Percentiles rank a stretch among this genome's conserved stretches.
Evolutionary conservation across 2,113 vertebrate genomes (phyloP).

Genomic region (Eurypyga helias): DNA sequence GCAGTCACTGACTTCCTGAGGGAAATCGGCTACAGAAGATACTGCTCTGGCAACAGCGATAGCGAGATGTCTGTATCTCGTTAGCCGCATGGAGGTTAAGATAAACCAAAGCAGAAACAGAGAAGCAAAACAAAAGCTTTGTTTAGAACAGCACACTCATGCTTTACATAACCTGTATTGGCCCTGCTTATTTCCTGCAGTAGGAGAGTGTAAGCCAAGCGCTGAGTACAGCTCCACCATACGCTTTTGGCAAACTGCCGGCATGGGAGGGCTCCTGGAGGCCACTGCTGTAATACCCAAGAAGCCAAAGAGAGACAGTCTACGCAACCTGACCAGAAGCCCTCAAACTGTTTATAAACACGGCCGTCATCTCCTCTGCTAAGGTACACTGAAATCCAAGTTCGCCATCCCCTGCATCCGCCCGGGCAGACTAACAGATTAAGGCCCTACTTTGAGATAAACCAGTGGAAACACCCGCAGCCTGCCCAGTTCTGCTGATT

Average conservation of each 20-base stretch:
- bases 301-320: not conserved
- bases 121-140: not conserved
- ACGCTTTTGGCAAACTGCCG: not conserved
- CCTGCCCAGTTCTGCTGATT: not conserved
- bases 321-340: not conserved
- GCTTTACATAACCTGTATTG: not conserved
- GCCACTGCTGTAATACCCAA: not conserved
- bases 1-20: not conserved
- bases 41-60: rapidly evolving
- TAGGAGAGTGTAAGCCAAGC: not conserved
- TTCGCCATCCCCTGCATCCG: not conserved
- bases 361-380: not conserved
- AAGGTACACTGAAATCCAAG: not conserved
- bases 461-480: not conserved
- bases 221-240: not conserved
- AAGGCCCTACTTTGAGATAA: not conserved
- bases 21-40: not conserved
- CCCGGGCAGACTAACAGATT: not conserved
- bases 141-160: not conserved
- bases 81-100: not conserved
- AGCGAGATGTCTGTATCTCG: not conserved
- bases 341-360: not conserved
- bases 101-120: not conserved
- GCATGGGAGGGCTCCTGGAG: not conserved
- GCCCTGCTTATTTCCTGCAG: not conserved